Evolutionary conservation across 2,113 vertebrate genomes (phyloP).

Genomic region (Melanostigma gelatinosum): DNA sequence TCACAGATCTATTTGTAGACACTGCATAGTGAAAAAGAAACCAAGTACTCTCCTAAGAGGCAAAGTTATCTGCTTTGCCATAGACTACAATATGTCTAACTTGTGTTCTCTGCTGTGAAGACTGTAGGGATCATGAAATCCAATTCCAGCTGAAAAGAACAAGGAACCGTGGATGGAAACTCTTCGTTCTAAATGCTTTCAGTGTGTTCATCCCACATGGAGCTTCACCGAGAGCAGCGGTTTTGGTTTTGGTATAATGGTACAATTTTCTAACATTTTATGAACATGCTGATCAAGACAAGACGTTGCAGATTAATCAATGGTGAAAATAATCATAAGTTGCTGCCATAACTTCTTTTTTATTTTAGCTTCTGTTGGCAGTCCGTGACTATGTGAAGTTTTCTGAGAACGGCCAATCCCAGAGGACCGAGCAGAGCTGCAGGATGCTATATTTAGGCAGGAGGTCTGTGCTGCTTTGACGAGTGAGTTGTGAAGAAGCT

Average conservation of each 20-base stretch:
- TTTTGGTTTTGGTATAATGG: background rate
- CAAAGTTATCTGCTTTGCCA: conserved; percentile 25
- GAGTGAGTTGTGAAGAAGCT: conserved; percentile 34
- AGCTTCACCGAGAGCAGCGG: conserved; percentile 45
- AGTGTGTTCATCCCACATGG: conserved; percentile 68
- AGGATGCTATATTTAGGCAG: conserved; percentile 53
- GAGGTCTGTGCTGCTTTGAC: conserved; percentile 32
- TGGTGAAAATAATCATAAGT: background rate
- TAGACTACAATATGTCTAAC: conserved; percentile 5
- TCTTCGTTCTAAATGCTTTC: conserved; percentile 64
- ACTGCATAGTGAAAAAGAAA: background rate
- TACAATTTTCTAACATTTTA: background rate
- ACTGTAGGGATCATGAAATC: conserved; percentile 38
- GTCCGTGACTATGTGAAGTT: background rate
- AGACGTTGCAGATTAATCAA: background rate
- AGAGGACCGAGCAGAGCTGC: background rate
- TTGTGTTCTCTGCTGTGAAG: conserved; percentile 20
- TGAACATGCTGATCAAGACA: background rate
- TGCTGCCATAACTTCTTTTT: background rate
- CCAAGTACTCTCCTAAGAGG: background rate
- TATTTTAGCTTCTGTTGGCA: background rate
- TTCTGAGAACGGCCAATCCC: background rate
- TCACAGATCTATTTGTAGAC: conserved; percentile 29
- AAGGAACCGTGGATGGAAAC: conserved; percentile 62
- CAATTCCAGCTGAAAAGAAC: conserved; percentile 38